These are phyloP conservation scores for Drosophila kanekoi DNA, from an alignment of 2,888 invertebrate species.

Conservation along the genomic window DNA sequence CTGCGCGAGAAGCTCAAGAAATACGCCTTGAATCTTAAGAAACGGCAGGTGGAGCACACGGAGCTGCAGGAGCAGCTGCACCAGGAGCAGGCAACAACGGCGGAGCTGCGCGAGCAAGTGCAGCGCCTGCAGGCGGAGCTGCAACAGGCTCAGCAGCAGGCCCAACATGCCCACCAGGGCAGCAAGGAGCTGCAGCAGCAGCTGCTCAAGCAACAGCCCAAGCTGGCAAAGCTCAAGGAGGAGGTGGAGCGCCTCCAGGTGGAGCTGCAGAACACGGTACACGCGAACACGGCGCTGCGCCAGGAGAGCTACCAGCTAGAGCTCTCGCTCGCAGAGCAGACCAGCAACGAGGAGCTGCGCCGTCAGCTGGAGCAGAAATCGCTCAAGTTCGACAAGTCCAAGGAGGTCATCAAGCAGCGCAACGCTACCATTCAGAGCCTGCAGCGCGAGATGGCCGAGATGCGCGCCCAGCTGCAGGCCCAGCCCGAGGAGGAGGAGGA, in stretches of 20 bases:
- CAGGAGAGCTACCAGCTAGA: constrained; percentile 43
- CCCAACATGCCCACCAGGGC: constrained; percentile 21
- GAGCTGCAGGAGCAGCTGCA: constrained; percentile 88
- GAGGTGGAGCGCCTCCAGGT: constrained; percentile 46
- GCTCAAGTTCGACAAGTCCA: constrained; percentile 86
- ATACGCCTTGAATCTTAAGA: constrained; percentile 91
- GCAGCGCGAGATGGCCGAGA: constrained; percentile 70
- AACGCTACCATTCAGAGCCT: constrained; percentile 86
- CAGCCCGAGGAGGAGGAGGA: constrained; percentile 69
- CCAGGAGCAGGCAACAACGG: constrained; percentile 26
- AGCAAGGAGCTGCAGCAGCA: constrained; percentile 34
- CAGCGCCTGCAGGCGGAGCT: not conserved
- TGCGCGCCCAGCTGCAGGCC: constrained; percentile 63
- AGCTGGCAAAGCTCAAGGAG: constrained; percentile 24
- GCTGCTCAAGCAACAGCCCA: constrained; percentile 28
- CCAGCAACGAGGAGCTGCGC: constrained; percentile 84
- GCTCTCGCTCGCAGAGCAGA: constrained; percentile 16
- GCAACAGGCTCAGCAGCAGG: constrained; percentile 27
- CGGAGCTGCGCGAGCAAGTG: constrained; percentile 14
- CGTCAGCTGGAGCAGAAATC: constrained; percentile 86
- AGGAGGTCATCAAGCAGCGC: constrained; percentile 86
- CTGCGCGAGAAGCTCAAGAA: constrained; percentile 92
- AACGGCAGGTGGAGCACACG: constrained; percentile 88
- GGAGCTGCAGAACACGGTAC: constrained; percentile 53
- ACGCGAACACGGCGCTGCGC: constrained; percentile 42